Base-by-base conservation (phyloP, 2,888 invertebrate genomes). In the Xylocampa areola region DNA sequence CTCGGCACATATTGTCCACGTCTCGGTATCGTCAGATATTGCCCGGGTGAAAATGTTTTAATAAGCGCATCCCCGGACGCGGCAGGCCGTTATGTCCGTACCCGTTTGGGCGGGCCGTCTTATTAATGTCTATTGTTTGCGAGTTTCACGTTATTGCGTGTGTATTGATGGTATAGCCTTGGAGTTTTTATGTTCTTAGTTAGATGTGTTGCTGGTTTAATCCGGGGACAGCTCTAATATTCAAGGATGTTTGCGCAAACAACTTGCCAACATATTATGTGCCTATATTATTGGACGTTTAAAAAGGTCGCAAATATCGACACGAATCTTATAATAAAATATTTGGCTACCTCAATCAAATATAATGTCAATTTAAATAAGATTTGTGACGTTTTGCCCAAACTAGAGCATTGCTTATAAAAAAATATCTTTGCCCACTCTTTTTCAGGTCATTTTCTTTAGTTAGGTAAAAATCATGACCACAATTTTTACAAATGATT, bases 51-150 rank as follows among this genome's bases (percentile, higher is more conserved):
- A 92, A 92, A 93, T 94, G 94, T 92, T 94, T 94, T 93, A 93
- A 94, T 93, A 94, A 93, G 90, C 92, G 91, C 92, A 92, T 91
- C 91, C 86, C 81, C 77, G 86, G 82, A 77, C 80, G 75, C 77
- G 85, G 82, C 76, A 84, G 77, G 80, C 79, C 76, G 81, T 84
- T 81, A 84, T 77, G 84, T 76, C 83, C 79, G 77, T 79, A 81
- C 79, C 86, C 85, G 84, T 83, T 84, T 82, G 79, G 81, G 81
- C 66, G 62, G 82, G 80, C 78, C 81, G 82, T 84, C 91, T 92
- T 92, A 92, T 92, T 94, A 94, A 93, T 92, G 92, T 90, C 87
- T 91, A 90, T 93, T 92, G 92, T 94, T 93, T 88, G 87, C 69
- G 87, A 91, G 89, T 91, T 91, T 85, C 89, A 87, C 86, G 88